phyloP scores from a whole-genome alignment of 1,140 invertebrate genomes.

The Drosophila nikananu region DNA sequence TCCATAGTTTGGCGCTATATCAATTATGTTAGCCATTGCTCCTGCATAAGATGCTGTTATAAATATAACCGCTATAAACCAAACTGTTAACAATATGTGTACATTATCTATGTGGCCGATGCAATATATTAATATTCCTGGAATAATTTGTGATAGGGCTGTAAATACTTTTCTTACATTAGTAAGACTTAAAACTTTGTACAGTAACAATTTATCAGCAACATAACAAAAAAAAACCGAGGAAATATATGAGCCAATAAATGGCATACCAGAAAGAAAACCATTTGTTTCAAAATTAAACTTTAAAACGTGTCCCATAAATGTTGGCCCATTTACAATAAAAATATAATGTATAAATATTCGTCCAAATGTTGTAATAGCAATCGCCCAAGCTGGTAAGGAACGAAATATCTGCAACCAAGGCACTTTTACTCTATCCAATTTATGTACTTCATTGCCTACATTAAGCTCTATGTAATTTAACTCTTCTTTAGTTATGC shows the following conservation, averaged over 20 bases:
- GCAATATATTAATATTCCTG: conserved; percentile 88
- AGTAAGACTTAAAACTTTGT: conserved; percentile 87
- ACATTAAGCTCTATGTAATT: conserved; percentile 90
- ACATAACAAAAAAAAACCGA: conserved; percentile 90
- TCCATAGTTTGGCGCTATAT: conserved; percentile 91
- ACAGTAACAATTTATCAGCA: conserved; percentile 88
- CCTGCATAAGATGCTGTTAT: conserved; percentile 91
- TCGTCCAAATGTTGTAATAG: conserved; percentile 90
- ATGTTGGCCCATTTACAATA: conserved; percentile 90
- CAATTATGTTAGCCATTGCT: conserved; percentile 91
- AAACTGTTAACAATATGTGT: conserved; percentile 87
- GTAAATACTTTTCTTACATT: conserved; percentile 90
- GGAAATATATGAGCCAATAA: conserved; percentile 90
- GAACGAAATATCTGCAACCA: conserved; percentile 92
- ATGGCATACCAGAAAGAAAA: conserved; percentile 88
- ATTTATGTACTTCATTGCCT: conserved; percentile 85
- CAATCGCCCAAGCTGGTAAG: conserved; percentile 92
- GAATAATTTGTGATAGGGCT: conserved; percentile 89
- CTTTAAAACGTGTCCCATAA: conserved; percentile 90
- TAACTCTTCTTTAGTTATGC: conserved; percentile 90
- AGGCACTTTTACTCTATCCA: conserved; percentile 86
- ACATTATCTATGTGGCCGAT: conserved; percentile 90
- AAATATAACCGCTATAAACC: conserved; percentile 90
- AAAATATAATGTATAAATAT: conserved; percentile 91
- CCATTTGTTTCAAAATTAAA: conserved; percentile 91